Percentiles rank a stretch among this genome's conserved stretches.
Evolutionary conservation across 2,113 vertebrate species (phyloP).

Genomic region (Pseudopipra pipra): DNA sequence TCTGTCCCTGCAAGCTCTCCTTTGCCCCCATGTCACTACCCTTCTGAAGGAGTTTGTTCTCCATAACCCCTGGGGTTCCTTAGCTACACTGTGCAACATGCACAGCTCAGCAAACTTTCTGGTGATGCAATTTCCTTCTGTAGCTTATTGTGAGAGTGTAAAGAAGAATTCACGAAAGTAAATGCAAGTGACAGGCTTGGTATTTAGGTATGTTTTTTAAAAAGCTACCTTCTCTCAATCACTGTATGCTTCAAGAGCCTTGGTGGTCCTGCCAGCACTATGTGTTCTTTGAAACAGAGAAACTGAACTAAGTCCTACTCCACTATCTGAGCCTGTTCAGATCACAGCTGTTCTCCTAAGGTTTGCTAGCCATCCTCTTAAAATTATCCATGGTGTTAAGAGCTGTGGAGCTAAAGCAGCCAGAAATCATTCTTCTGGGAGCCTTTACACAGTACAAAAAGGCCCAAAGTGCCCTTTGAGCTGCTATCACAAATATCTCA

Average conservation of each 20-base stretch:
- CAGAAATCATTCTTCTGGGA: neutral
- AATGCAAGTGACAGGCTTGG: neutral
- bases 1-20: neutral
- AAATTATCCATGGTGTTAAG: neutral
- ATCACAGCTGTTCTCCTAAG: neutral
- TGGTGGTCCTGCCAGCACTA: neutral
- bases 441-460: neutral
- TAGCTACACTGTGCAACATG: neutral
- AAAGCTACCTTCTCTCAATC: neutral
- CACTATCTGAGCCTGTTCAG: neutral
- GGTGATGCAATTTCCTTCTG: neutral
- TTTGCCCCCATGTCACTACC: neutral
- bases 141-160: neutral
- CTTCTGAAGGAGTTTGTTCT: neutral
- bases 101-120: neutral
- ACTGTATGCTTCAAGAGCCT: neutral
- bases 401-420: neutral
- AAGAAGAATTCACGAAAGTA: neutral
- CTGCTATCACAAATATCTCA: neutral
- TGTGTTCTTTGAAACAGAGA: neutral
- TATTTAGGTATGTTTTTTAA: neutral
- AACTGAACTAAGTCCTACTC: neutral
- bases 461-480: neutral
- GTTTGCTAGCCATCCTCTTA: neutral
- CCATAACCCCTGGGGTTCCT: rapidly evolving